Conservation (phyloP, 2,888 invertebrate species). For the Tricholauxania praeusta region DNA sequence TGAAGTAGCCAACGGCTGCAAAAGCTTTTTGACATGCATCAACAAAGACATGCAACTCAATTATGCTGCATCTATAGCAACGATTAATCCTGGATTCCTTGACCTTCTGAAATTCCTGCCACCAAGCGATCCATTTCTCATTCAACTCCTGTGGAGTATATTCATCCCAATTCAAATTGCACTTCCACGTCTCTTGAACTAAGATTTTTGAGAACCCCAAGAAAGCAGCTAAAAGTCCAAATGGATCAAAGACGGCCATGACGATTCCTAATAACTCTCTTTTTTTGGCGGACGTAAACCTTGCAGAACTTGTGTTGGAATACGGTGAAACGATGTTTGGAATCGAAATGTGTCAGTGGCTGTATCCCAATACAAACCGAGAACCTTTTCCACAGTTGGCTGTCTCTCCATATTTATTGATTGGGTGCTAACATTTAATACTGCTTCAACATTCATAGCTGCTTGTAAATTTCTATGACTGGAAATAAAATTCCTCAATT, state of each 20-base stretch:
- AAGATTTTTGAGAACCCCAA: conserved; percentile 39
- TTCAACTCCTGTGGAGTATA: conserved; percentile 29
- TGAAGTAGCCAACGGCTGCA: conserved; percentile 8
- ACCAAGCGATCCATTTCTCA: conserved; percentile 15
- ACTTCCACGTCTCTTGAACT: conserved; percentile 37
- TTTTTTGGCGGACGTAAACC: conserved; percentile 28
- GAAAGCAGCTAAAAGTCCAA: conserved; percentile 49
- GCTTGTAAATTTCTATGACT: neutral
- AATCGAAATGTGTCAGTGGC: conserved; percentile 40
- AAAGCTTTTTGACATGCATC: conserved; percentile 18
- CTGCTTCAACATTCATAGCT: neutral
- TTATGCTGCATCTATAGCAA: neutral
- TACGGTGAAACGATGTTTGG: conserved; percentile 21
- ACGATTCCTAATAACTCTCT: conserved; percentile 35
- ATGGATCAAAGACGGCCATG: conserved; percentile 32
- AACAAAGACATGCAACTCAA: conserved; percentile 21
- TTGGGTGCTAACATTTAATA: conserved; percentile 38
- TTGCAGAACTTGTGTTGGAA: conserved; percentile 10
- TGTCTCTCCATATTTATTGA: conserved; percentile 12
- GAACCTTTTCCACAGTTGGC: conserved; percentile 32
- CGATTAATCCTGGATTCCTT: neutral
- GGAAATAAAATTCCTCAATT: conserved; percentile 9
- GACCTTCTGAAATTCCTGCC: conserved; percentile 28
- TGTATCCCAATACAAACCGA: conserved; percentile 48
- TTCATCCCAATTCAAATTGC: conserved; percentile 40